phyloP scores from a whole-genome alignment of 2,113 vertebrate species.

The Fregetta grallaria region DNA sequence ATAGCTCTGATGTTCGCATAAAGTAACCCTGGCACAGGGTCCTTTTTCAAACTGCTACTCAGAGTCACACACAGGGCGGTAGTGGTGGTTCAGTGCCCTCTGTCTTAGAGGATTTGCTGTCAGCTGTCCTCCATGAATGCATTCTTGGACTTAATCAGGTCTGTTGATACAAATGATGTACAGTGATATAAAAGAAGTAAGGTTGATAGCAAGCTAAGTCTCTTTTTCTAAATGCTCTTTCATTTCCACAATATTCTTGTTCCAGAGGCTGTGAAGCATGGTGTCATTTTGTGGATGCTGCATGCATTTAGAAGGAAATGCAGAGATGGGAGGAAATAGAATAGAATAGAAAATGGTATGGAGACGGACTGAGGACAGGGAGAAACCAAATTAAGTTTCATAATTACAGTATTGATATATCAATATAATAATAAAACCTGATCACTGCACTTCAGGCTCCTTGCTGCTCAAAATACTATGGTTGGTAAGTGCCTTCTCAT shows the following conservation, averaged over 20 bases:
- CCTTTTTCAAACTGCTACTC: neutral
- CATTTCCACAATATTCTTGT: neutral
- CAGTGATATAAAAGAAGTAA: neutral
- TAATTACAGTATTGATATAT: neutral
- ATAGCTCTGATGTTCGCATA: neutral
- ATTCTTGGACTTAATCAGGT: neutral
- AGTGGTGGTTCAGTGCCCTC: fast-evolving
- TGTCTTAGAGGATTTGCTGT: neutral
- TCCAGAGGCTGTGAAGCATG: neutral
- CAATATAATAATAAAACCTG: neutral
- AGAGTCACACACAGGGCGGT: fast-evolving
- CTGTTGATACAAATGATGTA: neutral
- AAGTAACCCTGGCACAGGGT: neutral
- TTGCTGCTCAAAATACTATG: neutral
- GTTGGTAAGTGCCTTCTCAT: neutral
- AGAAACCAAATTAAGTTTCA: neutral
- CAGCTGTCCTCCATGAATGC: neutral
- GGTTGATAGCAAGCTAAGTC: neutral
- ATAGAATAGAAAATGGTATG: neutral
- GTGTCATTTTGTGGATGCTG: neutral
- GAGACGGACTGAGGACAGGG: neutral
- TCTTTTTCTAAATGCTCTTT: neutral
- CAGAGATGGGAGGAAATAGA: neutral
- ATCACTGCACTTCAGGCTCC: neutral
- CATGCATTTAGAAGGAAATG: neutral